Evolutionary conservation across 2,888 invertebrate species (phyloP).

Genomic region (Sussaba pulchella): DNA sequence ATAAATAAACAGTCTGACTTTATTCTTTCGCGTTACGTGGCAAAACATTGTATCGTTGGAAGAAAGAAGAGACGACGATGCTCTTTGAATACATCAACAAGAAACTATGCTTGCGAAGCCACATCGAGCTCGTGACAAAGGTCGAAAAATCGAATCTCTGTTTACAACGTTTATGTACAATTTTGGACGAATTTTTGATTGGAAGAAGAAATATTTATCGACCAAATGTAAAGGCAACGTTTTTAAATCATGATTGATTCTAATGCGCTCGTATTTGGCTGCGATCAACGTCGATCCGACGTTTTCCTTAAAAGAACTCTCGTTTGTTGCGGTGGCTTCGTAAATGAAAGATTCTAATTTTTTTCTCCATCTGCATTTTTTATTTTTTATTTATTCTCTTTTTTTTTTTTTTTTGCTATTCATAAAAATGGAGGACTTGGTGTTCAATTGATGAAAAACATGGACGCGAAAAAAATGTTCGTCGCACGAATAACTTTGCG

Average conservation of each 20-base stretch:
- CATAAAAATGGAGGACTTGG: constrained; percentile 35
- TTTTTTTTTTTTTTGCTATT: no score
- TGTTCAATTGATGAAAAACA: no score
- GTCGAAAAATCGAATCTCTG: constrained; percentile 31
- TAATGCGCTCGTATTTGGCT: constrained; percentile 72
- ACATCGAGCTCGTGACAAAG: constrained; percentile 21
- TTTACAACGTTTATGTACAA: constrained; percentile 19
- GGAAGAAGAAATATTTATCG: constrained; percentile 1
- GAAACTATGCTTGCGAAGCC: constrained; percentile 1
- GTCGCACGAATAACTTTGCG: no score
- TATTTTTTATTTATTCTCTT: no score
- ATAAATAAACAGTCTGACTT: background rate
- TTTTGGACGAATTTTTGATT: constrained; percentile 25
- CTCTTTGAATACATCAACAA: background rate
- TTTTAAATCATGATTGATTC: constrained; percentile 67
- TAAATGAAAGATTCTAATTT: no score
- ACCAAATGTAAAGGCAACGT: constrained; percentile 16
- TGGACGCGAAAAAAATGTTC: constrained; percentile 23
- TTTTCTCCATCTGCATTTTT: no score
- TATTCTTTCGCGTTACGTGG: constrained; percentile 1
- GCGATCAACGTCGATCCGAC: constrained; percentile 14
- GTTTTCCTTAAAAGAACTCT: constrained; percentile 41
- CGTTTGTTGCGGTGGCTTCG: background rate
- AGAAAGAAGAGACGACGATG: background rate
- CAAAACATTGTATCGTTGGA: constrained; percentile 2